These are phyloP conservation scores for Notarius quadriscutis DNA, from an alignment of 2,113 vertebrate species.

Conservation along the genomic window DNA sequence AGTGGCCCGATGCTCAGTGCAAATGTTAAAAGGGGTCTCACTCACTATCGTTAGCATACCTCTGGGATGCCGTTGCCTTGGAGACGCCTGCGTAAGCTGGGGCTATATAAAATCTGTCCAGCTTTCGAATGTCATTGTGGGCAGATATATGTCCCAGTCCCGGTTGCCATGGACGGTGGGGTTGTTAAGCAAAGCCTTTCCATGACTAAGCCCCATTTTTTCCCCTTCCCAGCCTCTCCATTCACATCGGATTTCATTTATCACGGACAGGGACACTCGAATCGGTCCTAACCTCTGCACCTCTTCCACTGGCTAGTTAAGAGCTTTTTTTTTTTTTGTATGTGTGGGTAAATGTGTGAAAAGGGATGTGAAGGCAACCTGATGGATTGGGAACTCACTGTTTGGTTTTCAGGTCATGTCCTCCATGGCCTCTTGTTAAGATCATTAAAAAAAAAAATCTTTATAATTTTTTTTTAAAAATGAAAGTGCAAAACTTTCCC, in stretches of 20 bases:
- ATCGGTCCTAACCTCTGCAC: constrained; percentile 34
- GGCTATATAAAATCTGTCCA: constrained; percentile 78
- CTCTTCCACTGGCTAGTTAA: constrained; percentile 7
- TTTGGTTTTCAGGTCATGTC: constrained; percentile 15
- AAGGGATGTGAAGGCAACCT: background rate
- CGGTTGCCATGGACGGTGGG: constrained; percentile 65
- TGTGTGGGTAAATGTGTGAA: constrained; percentile 1
- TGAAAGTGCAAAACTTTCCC: background rate
- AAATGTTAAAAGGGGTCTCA: constrained; percentile 69
- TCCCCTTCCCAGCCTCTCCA: constrained; percentile 39
- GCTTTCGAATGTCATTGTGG: constrained; percentile 71
- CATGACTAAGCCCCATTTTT: constrained; percentile 64
- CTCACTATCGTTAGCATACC: constrained; percentile 59
- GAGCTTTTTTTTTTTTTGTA: background rate
- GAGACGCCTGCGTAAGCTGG: constrained; percentile 65
- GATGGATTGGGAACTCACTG: constrained; percentile 3
- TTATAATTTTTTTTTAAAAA: background rate
- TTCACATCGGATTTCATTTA: constrained; percentile 44
- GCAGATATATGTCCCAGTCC: constrained; percentile 65
- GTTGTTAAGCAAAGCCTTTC: constrained; percentile 64
- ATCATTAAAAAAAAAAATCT: background rate
- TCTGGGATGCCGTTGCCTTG: constrained; percentile 62
- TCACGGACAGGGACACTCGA: constrained; percentile 38
- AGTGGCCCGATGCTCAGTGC: constrained; percentile 54
- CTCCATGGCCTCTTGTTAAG: background rate